Base-by-base conservation (phyloP, 2,797 vertebrate genomes). In the Neostethus bicornis region DNA sequence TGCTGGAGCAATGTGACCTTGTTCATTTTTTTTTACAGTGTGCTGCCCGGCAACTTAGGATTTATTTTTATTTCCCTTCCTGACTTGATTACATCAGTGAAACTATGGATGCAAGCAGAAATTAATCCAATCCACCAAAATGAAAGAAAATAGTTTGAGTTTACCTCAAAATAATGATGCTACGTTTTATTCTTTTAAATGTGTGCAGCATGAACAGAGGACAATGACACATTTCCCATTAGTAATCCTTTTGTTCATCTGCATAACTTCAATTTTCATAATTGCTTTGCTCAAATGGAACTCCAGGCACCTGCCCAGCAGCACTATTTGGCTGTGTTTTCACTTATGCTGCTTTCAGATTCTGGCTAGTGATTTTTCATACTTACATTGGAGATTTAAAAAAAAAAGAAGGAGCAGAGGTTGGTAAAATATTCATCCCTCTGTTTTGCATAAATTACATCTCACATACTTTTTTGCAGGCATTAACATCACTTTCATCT, bases 251-350 rank as follows among this genome's bases (percentile, higher is more conserved):
- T 91, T 90, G 88, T 91, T 90, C 88, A 90, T 91, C 84, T 87
- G 85, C 84, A 91, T 89, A 89, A 91, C 89, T 92, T 88, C 77
- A 90, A 85, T 91, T 86, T 90, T 86, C 77, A 89, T 89, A 90
- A 89, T 85, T 90, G 81, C 86, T 85, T 83, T 88, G 79, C 83
- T 87, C 71, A 89, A 87, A 83, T 79, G 83, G 81, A 86, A 74
- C 81, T 78, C 47, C 62, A 80, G 84, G 81, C 81, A 84, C 75
- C 74, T 85, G 81, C 84, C 86, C 82, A 88, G 84, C 71, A 84
- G 78, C 78, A 54, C 69, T 74, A 44, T 84, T 80, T 82, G 79
- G 79, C 83, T 70, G 64, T 34, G 47, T 61, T 69, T 58, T 75
- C 61, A 35, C 74, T 63, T 55, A 53, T 39, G 61, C 61, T 79